Percentiles rank a stretch among this genome's conserved stretches.
These are phyloP conservation scores for Ptychobarbus kaznakovi DNA, from an alignment of 2,797 vertebrate genomes.

Conservation along the genomic window DNA sequence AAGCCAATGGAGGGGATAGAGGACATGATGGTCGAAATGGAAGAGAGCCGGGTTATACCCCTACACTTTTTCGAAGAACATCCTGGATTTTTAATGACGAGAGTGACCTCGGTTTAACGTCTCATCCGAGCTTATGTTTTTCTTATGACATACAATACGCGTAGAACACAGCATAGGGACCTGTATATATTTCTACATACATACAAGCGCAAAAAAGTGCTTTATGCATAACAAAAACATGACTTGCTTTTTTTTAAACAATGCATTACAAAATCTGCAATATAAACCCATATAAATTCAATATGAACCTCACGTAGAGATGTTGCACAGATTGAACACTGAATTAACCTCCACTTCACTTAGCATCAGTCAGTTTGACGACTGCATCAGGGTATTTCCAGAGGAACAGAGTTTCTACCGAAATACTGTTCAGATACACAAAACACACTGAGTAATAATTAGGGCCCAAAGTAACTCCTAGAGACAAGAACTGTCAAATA, in stretches of 20 bases:
- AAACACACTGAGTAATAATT: neutral
- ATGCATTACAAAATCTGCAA: conserved; percentile 60
- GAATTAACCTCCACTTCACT: conserved; percentile 20
- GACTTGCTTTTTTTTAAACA: conserved; percentile 51
- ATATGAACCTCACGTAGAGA: conserved; percentile 55
- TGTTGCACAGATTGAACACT: conserved; percentile 38
- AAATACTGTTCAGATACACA: conserved; percentile 17
- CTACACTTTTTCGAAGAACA: too few relatives aligned
- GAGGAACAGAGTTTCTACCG: neutral
- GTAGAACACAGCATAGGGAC: conserved; percentile 65
- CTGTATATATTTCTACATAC: conserved; percentile 65
- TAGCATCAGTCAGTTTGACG: conserved; percentile 29
- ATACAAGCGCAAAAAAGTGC: conserved; percentile 77
- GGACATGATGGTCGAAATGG: too few relatives aligned
- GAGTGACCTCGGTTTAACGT: too few relatives aligned
- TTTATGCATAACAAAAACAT: conserved; percentile 69
- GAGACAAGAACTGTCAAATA: conserved; percentile 6
- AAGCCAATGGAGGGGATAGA: too few relatives aligned
- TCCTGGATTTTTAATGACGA: too few relatives aligned
- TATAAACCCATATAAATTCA: conserved; percentile 46
- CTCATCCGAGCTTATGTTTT: conserved; percentile 32
- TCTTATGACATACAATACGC: conserved; percentile 65
- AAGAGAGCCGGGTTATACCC: too few relatives aligned
- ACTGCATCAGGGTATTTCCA: conserved; percentile 18
- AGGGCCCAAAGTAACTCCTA: conserved; percentile 1